Percentiles rank a stretch among this genome's conserved stretches.
Evolutionary conservation across 2,113 vertebrate species (phyloP).

Genomic region (Pogonocichla stellata): DNA sequence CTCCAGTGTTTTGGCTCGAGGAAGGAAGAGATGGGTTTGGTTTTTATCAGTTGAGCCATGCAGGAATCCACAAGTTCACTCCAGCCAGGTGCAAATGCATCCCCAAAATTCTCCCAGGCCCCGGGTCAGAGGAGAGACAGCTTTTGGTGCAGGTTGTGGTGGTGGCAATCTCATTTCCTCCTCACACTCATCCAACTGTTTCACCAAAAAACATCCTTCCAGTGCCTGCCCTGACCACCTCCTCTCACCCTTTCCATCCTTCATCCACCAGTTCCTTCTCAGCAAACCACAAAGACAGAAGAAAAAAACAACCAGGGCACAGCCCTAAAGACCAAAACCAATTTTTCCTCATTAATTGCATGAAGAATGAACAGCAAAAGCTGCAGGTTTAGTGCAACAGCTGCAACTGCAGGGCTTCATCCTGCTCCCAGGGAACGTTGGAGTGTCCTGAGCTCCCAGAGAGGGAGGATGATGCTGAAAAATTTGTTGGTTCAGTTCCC

Average conservation of each 20-base stretch:
- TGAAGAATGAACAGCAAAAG: background rate
- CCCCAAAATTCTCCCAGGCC: background rate
- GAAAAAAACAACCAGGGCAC: rapidly evolving
- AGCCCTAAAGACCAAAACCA: background rate
- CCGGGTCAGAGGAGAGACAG: background rate
- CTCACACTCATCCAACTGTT: background rate
- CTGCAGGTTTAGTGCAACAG: background rate
- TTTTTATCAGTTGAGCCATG: rapidly evolving
- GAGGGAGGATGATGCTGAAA: background rate
- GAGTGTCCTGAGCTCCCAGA: background rate
- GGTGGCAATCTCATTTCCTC: background rate
- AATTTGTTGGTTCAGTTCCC: background rate
- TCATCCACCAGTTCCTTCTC: background rate
- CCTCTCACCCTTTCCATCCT: background rate
- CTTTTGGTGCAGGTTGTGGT: background rate
- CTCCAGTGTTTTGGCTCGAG: background rate
- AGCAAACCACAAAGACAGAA: background rate
- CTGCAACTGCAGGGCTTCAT: background rate
- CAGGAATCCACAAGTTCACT: background rate
- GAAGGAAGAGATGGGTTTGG: background rate
- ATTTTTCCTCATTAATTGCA: background rate
- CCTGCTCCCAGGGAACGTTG: rapidly evolving
- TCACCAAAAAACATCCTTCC: background rate
- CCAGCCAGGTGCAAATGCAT: rapidly evolving
- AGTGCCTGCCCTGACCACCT: no score